Percentiles rank a stretch among this genome's conserved stretches.
phyloP scores from a whole-genome alignment of 2,797 vertebrate species.

The Galago senegalensis region DNA sequence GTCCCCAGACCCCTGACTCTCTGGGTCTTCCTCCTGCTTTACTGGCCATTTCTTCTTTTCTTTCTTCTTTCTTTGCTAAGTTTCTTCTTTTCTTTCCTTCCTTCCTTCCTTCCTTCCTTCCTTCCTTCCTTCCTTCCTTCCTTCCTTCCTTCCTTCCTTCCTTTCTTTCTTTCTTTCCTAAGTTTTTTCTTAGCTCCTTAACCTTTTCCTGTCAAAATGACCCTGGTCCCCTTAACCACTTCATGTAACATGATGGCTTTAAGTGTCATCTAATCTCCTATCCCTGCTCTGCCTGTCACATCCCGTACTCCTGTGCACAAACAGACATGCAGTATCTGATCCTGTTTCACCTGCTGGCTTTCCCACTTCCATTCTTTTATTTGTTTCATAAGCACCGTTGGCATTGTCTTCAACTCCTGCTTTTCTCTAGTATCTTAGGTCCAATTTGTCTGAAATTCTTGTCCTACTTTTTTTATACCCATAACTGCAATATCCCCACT shows the following conservation, averaged over 20 bases:
- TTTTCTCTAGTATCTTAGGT: neutral
- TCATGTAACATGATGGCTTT: neutral
- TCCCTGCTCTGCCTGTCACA: fast-evolving
- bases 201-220: neutral
- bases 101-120: neutral
- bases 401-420: neutral
- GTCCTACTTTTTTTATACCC: neutral
- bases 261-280: neutral
- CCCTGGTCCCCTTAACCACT: neutral
- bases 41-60: neutral
- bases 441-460: neutral
- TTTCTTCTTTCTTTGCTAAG: neutral
- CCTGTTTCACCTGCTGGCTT: neutral
- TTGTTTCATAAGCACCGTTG: neutral
- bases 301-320: fast-evolving
- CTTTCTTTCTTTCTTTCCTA: neutral
- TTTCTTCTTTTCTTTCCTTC: neutral
- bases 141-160: neutral
- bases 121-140: neutral
- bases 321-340: neutral
- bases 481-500: neutral
- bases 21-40: neutral
- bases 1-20: neutral
- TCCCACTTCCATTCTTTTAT: neutral
- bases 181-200: neutral